phyloP scores from a whole-genome alignment of 2,797 vertebrate species.

The Gouania willdenowi region DNA sequence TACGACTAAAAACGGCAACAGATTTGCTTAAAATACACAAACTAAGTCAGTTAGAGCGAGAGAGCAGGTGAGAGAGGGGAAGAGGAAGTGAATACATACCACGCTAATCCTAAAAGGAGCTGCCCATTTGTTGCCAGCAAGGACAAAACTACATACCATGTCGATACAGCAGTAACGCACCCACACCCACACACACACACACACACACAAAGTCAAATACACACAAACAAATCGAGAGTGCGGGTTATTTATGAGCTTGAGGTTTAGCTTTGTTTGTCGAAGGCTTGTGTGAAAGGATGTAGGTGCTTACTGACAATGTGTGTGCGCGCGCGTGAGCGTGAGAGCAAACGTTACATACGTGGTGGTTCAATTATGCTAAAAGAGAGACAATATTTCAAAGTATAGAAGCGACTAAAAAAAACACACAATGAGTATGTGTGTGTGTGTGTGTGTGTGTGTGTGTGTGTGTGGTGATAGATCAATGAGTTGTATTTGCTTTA shows the following conservation, averaged over 20 bases:
- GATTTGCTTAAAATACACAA: too few relatives aligned
- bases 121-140: constrained; percentile 25
- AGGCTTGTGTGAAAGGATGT: constrained; percentile 51
- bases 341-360: constrained; percentile 10
- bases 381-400: constrained; percentile 28
- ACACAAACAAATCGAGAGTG: constrained; percentile 17
- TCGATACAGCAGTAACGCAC: constrained; percentile 26
- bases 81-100: constrained; percentile 64
- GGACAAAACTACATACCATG: constrained; percentile 28
- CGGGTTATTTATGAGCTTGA: constrained; percentile 51
- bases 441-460: constrained; percentile 8
- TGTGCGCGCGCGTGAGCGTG: constrained; percentile 8
- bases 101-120: constrained; percentile 59
- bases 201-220: too few relatives aligned
- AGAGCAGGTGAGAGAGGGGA: constrained; percentile 2
- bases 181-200: constrained; percentile 20
- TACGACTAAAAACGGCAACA: too few relatives aligned
- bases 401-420: constrained; percentile 30
- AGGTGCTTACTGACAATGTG: constrained; percentile 17
- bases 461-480: constrained; percentile 32
- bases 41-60: too few relatives aligned
- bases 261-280: constrained; percentile 53
- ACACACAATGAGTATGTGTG: constrained; percentile 5
- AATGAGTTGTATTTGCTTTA: constrained; percentile 56
- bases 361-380: constrained; percentile 20